Percentiles rank a stretch among this genome's conserved stretches.
Evolutionary conservation across 2,113 vertebrate species (phyloP).

Genomic region (Rhinoptilus africanus): DNA sequence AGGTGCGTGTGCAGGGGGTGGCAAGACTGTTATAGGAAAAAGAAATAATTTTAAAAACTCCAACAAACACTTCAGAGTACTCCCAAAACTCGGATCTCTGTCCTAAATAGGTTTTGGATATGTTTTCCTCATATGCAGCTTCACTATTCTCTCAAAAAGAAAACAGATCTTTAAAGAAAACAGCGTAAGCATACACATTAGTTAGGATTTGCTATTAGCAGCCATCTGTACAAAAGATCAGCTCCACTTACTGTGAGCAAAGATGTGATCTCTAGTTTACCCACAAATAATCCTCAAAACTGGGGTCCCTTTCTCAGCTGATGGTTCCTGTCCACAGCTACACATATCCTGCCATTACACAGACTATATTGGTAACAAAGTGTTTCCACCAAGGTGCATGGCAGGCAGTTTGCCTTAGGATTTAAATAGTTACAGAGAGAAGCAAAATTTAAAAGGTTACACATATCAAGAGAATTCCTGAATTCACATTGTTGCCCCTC

Average conservation of each 20-base stretch:
- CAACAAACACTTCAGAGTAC: background rate
- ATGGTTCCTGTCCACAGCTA: background rate
- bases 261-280: background rate
- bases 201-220: background rate
- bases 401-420: background rate
- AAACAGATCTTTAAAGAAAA: background rate
- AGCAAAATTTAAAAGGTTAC: background rate
- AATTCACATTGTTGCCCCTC: background rate
- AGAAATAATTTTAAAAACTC: background rate
- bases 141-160: background rate
- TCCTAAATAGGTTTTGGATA: background rate
- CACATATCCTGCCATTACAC: accelerated
- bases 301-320: background rate
- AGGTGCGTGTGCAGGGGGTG: too few species aligned
- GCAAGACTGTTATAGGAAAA: background rate
- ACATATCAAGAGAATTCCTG: background rate
- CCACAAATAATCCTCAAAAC: background rate
- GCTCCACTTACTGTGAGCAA: background rate
- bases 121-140: background rate
- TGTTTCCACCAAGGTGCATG: background rate
- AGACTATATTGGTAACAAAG: background rate
- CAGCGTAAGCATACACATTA: background rate
- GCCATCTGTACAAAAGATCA: background rate
- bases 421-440: background rate
- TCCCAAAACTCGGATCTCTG: background rate